A percentile compares a stretch with the other conserved stretches of the same genome.
phyloP scores from a whole-genome alignment of 2,113 vertebrate species.

The Bucco capensis region DNA sequence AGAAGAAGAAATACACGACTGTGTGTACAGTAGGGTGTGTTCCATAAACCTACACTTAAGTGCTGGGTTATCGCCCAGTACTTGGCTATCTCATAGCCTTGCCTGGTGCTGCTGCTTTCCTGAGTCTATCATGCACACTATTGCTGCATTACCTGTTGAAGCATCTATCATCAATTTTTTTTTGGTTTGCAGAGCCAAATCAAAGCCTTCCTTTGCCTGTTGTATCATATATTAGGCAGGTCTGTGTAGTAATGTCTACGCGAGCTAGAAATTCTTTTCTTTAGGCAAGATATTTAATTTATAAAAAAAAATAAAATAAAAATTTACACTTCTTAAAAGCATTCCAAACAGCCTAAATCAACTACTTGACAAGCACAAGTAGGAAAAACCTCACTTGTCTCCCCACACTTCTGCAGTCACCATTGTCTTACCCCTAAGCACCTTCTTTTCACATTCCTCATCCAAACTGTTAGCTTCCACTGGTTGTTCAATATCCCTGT shows the following conservation, averaged over 20 bases:
- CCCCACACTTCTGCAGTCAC: background rate
- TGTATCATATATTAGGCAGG: background rate
- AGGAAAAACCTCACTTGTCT: background rate
- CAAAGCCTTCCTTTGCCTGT: background rate
- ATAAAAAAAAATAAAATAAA: background rate
- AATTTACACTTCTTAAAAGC: background rate
- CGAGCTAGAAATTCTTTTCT: background rate
- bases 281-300: background rate
- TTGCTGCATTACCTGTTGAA: background rate
- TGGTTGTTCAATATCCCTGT: slow-evolving; percentile 7
- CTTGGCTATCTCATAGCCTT: background rate
- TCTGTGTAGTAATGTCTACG: background rate
- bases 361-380: background rate
- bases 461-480: slow-evolving; percentile 29
- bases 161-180: background rate
- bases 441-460: slow-evolving; percentile 39
- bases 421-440: slow-evolving; percentile 61
- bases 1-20: background rate
- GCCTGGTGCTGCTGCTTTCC: background rate
- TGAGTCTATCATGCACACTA: background rate
- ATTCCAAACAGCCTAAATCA: background rate
- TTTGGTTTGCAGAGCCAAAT: background rate
- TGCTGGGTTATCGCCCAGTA: background rate
- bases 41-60: background rate
- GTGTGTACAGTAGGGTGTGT: background rate